Evolutionary conservation across 2,797 vertebrate genomes (phyloP).

Genomic region (Epinephelus coioides): DNA sequence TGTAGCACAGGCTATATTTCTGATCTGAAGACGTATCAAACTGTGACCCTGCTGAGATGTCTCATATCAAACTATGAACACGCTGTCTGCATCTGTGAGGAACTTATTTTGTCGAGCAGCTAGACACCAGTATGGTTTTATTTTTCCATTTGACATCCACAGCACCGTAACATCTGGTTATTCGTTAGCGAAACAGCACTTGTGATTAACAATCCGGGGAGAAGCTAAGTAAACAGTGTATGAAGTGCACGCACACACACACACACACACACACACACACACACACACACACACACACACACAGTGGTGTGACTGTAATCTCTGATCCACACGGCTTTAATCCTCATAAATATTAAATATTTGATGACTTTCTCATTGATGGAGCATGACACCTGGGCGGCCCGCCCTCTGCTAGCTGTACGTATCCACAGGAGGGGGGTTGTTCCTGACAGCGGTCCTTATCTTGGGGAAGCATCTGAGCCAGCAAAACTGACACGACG

Average conservation of each 20-base stretch:
- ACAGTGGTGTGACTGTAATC: constrained; percentile 66
- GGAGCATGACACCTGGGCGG: constrained; percentile 78
- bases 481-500: constrained; percentile 61
- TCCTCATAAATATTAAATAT: constrained; percentile 83
- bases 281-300: not conserved
- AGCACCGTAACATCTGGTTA: constrained; percentile 18
- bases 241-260: not conserved
- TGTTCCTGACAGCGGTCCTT: constrained; percentile 56
- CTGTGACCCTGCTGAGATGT: constrained; percentile 11
- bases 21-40: constrained; percentile 10
- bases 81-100: not conserved
- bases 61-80: constrained; percentile 16
- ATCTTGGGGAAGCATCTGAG: constrained; percentile 57
- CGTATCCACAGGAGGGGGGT: constrained; percentile 53
- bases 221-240: constrained; percentile 8
- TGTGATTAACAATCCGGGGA: constrained; percentile 23
- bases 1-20: not conserved
- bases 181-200: constrained; percentile 36
- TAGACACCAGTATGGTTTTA: constrained; percentile 4
- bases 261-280: too few species aligned
- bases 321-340: constrained; percentile 68
- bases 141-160: constrained; percentile 27
- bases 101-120: constrained; percentile 2
- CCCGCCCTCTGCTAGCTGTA: constrained; percentile 53
- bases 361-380: constrained; percentile 83